A percentile compares a stretch with the other conserved stretches of the same genome.
phyloP scores from a whole-genome alignment of 2,113 vertebrate species.

The Heliornis fulica region DNA sequence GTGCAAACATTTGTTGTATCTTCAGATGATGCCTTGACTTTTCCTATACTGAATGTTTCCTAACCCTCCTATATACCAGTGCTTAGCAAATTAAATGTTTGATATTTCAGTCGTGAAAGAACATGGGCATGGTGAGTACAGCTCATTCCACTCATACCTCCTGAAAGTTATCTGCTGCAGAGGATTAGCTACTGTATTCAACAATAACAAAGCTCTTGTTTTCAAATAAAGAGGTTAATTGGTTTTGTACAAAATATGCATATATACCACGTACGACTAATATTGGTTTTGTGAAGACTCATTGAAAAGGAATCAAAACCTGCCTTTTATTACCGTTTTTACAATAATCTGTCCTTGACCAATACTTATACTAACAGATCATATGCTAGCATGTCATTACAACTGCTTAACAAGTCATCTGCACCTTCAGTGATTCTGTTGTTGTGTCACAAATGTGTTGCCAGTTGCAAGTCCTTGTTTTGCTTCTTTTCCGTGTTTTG shows the following conservation, averaged over 20 bases:
- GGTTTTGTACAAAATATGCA: slow-evolving; percentile 67
- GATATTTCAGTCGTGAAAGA: slow-evolving; percentile 63
- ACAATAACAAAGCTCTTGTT: slow-evolving; percentile 69
- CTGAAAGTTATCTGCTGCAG: slow-evolving; percentile 64
- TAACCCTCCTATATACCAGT: slow-evolving; percentile 39
- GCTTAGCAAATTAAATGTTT: slow-evolving; percentile 71
- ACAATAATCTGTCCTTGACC: slow-evolving; percentile 71
- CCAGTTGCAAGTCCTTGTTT: background rate
- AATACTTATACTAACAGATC: slow-evolving; percentile 51
- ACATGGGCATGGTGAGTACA: slow-evolving; percentile 17
- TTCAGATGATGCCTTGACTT: background rate
- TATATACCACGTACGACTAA: slow-evolving; percentile 58
- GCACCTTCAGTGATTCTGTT: background rate
- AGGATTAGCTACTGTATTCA: slow-evolving; percentile 70
- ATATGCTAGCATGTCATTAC: slow-evolving; percentile 25
- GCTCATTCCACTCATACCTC: slow-evolving; percentile 50
- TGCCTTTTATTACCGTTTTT: slow-evolving; percentile 71
- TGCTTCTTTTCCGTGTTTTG: background rate
- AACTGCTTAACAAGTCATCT: slow-evolving; percentile 22
- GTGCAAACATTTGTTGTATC: background rate
- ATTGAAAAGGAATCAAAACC: slow-evolving; percentile 59
- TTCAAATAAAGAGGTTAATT: slow-evolving; percentile 79
- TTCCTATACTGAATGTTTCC: background rate
- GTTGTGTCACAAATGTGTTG: background rate
- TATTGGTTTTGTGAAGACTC: slow-evolving; percentile 70